Percentiles rank a stretch among this genome's conserved stretches.
phyloP scores from a whole-genome alignment of 2,797 vertebrate species.

The Anomalospiza imberbis region DNA sequence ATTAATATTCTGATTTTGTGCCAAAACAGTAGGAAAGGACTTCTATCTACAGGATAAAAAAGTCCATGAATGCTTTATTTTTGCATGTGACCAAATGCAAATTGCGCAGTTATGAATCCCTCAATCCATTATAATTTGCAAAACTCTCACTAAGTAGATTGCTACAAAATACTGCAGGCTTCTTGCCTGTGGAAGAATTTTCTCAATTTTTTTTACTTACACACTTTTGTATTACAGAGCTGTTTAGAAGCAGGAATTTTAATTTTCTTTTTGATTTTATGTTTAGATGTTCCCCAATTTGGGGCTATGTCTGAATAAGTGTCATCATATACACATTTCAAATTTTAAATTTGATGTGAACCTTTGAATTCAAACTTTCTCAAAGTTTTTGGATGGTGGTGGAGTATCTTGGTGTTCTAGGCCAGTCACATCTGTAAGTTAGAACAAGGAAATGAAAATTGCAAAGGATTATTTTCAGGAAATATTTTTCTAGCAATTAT shows the following conservation, averaged over 20 bases:
- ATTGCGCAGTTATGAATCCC: neutral
- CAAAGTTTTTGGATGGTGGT: neutral
- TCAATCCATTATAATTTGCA: neutral
- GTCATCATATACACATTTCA: neutral
- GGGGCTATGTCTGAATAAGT: neutral
- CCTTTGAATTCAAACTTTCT: neutral
- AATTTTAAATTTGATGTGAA: neutral
- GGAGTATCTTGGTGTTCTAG: neutral
- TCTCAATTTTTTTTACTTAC: neutral
- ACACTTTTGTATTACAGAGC: neutral
- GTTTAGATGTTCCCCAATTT: neutral
- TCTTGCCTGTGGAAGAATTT: neutral
- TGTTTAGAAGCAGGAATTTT: neutral
- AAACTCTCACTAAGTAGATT: neutral
- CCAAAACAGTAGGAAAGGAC: neutral
- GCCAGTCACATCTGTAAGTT: neutral
- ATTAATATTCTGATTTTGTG: neutral
- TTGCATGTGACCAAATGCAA: neutral
- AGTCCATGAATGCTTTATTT: neutral
- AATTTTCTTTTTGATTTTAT: neutral
- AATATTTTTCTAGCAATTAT: neutral
- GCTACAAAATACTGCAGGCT: neutral
- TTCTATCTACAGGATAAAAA: neutral
- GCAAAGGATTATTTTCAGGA: neutral
- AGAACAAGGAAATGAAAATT: neutral